Percentiles rank a stretch among this genome's conserved stretches.
These are phyloP conservation scores for Orchesella flavescens DNA, from an alignment of 2,888 invertebrate species.

Conservation along the genomic window DNA sequence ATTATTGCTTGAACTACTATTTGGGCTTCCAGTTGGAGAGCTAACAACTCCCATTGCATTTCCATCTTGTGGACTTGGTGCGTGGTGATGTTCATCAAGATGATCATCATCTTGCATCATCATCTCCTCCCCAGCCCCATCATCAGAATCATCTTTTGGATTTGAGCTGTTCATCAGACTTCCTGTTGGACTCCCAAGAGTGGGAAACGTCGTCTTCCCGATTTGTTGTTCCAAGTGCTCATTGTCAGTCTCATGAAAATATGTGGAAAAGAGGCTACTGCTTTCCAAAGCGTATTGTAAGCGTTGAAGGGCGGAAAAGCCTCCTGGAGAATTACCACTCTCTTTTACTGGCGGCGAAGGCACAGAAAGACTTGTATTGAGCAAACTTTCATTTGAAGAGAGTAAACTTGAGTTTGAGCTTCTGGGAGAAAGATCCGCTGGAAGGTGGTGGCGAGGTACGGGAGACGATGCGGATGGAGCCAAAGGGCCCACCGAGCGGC, in stretches of 20 bases:
- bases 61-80: conserved; percentile 59
- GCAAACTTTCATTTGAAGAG: conserved; percentile 58
- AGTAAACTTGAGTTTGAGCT: conserved; percentile 60
- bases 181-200: conserved; percentile 18
- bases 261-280: conserved; percentile 41
- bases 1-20: conserved; percentile 9
- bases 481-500: conserved; percentile 53
- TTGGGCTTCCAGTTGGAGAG: conserved; percentile 25
- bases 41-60: neutral
- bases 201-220: conserved; percentile 28
- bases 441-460: conserved; percentile 38
- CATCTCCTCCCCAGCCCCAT: conserved; percentile 29
- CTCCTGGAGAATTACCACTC: conserved; percentile 30
- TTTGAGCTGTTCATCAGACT: conserved; percentile 21
- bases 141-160: conserved; percentile 17
- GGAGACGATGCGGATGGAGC: conserved; percentile 48
- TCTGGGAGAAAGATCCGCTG: conserved; percentile 63
- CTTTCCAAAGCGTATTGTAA: conserved; percentile 68
- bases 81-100: conserved; percentile 17
- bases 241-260: conserved; percentile 33
- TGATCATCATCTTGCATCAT: neutral
- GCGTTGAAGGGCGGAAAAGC: conserved; percentile 68
- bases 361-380: conserved; percentile 44
- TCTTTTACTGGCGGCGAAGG: conserved; percentile 37
- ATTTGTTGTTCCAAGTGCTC: conserved; percentile 53